Evolutionary conservation across 2,888 invertebrate genomes (phyloP).

Genomic region (Cerceris ruficornis): DNA sequence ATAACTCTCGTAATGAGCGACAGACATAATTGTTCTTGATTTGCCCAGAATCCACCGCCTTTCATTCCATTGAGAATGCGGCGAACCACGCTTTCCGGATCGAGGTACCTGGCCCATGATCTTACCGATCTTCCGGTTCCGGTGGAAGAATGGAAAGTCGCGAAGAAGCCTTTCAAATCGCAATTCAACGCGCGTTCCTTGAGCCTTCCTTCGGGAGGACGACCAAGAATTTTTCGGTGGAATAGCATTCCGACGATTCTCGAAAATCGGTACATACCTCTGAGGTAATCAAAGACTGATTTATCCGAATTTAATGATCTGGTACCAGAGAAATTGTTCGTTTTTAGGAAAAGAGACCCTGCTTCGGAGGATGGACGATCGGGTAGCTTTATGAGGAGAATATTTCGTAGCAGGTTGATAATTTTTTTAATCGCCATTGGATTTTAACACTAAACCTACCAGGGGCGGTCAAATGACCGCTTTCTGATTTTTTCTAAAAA

Average conservation of each 20-base stretch:
- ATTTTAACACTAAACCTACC: background rate
- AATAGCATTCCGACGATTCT: conserved; percentile 82
- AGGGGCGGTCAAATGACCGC: too few relatives aligned
- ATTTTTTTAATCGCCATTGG: background rate
- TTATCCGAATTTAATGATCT: background rate
- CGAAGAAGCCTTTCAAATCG: conserved; percentile 67
- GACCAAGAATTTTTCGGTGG: conserved; percentile 82
- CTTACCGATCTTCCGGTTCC: conserved; percentile 85
- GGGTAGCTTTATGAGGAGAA: conserved; percentile 71
- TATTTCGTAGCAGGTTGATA: conserved; percentile 73
- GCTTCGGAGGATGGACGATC: conserved; percentile 71
- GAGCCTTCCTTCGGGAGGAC: conserved; percentile 77
- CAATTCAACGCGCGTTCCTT: conserved; percentile 75
- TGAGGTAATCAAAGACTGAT: conserved; percentile 53
- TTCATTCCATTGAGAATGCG: conserved; percentile 82
- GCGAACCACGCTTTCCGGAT: conserved; percentile 83
- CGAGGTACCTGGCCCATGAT: conserved; percentile 85
- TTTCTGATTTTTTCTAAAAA: too few relatives aligned
- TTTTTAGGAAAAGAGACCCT: conserved; percentile 71
- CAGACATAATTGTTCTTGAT: background rate
- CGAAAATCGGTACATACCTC: conserved; percentile 60
- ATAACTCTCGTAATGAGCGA: background rate
- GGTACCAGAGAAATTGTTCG: background rate
- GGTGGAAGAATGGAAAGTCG: conserved; percentile 84
- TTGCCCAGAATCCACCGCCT: conserved; percentile 73